Percentiles rank a stretch among this genome's conserved stretches.
These are phyloP conservation scores for Gambusia holbrooki DNA, from an alignment of 2,113 vertebrate genomes.

Conservation along the genomic window DNA sequence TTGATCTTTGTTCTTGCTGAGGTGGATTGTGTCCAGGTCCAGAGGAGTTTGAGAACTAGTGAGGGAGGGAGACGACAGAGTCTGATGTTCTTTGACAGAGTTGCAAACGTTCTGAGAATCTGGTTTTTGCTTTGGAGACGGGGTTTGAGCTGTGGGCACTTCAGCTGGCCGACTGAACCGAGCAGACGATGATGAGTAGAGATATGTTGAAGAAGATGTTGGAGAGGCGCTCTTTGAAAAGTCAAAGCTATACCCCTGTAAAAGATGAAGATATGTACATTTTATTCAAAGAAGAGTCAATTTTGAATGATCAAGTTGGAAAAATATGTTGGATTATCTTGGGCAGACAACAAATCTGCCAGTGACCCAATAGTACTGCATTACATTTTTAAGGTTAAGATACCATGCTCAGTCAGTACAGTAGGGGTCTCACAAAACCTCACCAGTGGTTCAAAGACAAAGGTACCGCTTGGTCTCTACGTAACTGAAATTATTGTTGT, in stretches of 20 bases:
- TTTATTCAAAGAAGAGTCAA: not conserved
- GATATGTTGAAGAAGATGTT: conserved; percentile 46
- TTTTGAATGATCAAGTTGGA: not conserved
- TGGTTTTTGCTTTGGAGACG: conserved; percentile 62
- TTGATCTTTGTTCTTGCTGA: conserved; percentile 76
- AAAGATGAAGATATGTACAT: conserved; percentile 7
- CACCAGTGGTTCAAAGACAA: not conserved
- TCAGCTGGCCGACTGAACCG: conserved; percentile 85
- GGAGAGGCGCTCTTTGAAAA: conserved; percentile 61
- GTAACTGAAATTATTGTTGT: not conserved
- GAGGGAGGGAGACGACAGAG: conserved; percentile 30
- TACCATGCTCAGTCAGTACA: not conserved
- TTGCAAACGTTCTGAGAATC: conserved; percentile 52
- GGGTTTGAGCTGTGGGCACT: conserved; percentile 87
- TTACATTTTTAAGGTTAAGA: too few species aligned
- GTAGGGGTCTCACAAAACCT: not conserved
- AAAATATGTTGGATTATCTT: not conserved
- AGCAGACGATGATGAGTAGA: conserved; percentile 66
- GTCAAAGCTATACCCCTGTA: conserved; percentile 86
- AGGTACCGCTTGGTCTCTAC: not conserved
- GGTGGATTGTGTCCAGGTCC: conserved; percentile 72
- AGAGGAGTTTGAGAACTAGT: conserved; percentile 55
- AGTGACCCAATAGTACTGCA: not conserved
- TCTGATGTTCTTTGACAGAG: conserved; percentile 59
- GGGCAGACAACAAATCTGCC: not conserved